Base-by-base conservation (phyloP, 2,797 vertebrate genomes). In the Pseudopleuronectes americanus region DNA sequence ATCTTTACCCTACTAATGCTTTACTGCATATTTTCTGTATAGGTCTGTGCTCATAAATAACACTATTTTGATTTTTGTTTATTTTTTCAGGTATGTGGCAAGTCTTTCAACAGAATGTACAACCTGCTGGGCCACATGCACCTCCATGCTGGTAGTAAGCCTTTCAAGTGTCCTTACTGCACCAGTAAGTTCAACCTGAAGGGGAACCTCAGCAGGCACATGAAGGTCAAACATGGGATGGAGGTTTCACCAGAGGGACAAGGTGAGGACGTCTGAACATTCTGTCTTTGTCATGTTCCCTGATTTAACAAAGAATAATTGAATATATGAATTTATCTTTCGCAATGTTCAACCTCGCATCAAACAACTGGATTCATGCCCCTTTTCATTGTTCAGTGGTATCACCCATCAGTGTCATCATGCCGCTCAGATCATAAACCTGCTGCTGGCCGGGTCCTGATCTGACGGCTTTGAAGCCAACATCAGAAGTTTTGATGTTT, bases 111-210 rank as follows among this genome's bases (percentile, higher is more conserved):
- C 90, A 95, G 97, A 93, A 98, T 99, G 97, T 99, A 99, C 94
- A 99, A 99, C 93, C 96, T 99, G 66, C 94, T 99, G 92, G 97
- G 97, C 52, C 97, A 99, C 92, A 98, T 99, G 97, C 97, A 99
- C 72, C 96, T 99, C 71, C 97, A 99, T 1, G 97, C 97, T 0
- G 97, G 97, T 71, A 98, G 96, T 93, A 99, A 99, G 85, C 97
- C 97, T 80, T 99, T 99, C 93, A 99, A 99, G 94, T 99, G 97
- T 85, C 96, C 97, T 57, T 99, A 99, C 93, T 99, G 97, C 94
- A 97, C 97, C 88, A 99, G 97, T 91, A 98, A 98, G 94, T 99
- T 99, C 91, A 99, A 98, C 94, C 94, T 99, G 91, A 99, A 99
- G 94, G 97, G 97, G 64, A 99, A 99, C 93, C 96, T 99, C 79